Conservation (phyloP, 2,888 invertebrate genomes). For the Metopia argyrocephala region DNA sequence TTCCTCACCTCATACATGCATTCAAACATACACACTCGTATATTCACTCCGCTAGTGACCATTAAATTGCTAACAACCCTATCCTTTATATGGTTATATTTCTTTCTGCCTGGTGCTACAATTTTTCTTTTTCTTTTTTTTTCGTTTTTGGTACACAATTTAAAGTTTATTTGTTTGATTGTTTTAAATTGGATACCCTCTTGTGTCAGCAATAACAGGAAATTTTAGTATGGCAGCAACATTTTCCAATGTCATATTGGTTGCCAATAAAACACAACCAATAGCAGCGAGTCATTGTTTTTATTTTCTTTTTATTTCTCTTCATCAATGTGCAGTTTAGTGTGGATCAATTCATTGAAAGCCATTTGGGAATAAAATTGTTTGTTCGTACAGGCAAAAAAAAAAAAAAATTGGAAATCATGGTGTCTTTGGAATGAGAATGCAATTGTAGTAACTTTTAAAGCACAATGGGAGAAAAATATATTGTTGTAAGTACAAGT, state of each 20-base stretch:
- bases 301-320: constrained; percentile 14
- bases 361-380: constrained; percentile 56
- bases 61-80: not conserved
- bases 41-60: not conserved
- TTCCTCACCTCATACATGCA: not conserved
- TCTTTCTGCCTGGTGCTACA: not conserved
- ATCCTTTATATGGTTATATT: not conserved
- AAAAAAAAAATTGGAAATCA: constrained; percentile 49
- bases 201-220: constrained; percentile 70
- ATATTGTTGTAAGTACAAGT: constrained; percentile 2
- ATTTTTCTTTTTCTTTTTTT: not conserved
- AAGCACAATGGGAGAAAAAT: constrained; percentile 4
- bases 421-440: constrained; percentile 23
- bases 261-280: constrained; percentile 49
- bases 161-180: constrained; percentile 36
- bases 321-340: constrained; percentile 47
- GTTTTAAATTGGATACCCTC: constrained; percentile 59
- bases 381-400: constrained; percentile 19
- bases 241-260: constrained; percentile 66
- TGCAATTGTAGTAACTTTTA: constrained; percentile 37
- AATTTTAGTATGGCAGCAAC: constrained; percentile 71
- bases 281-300: constrained; percentile 23
- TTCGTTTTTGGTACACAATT: not conserved
- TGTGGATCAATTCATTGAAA: constrained; percentile 51
- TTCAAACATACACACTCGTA: not conserved